Percentiles rank a stretch among this genome's conserved stretches.
Evolutionary conservation across 2,797 vertebrate genomes (phyloP).

Genomic region (Eupleurogrammus muticus): DNA sequence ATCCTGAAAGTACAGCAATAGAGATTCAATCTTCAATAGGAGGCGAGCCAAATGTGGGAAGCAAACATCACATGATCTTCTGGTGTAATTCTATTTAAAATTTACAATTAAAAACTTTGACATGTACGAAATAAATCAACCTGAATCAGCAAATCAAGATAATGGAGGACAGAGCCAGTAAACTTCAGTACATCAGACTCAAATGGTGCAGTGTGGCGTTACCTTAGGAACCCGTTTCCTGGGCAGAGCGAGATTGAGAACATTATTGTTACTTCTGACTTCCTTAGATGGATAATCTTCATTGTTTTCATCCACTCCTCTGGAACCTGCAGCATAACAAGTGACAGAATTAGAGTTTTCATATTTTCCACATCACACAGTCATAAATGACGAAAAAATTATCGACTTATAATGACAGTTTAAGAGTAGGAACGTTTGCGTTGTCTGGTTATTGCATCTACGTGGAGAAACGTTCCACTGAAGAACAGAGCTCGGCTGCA

Average conservation of each 20-base stretch:
- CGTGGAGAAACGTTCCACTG: slow-evolving; percentile 14
- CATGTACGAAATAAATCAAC: not conserved
- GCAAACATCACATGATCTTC: too few relatives aligned
- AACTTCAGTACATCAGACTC: slow-evolving; percentile 6
- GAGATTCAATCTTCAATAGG: slow-evolving; percentile 1
- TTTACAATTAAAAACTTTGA: not conserved
- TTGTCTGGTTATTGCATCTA: slow-evolving; percentile 3
- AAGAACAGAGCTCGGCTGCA: slow-evolving; percentile 14
- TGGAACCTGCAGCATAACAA: slow-evolving; percentile 84
- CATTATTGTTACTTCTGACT: slow-evolving; percentile 86
- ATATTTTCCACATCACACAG: slow-evolving; percentile 41
- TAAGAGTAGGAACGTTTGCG: slow-evolving; percentile 8
- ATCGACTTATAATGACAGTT: slow-evolving; percentile 28
- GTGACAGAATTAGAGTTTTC: slow-evolving; percentile 47
- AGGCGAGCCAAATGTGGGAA: not conserved
- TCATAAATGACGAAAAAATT: slow-evolving; percentile 43
- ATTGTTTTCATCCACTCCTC: slow-evolving; percentile 86
- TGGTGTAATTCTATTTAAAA: too few relatives aligned
- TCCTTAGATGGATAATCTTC: slow-evolving; percentile 83
- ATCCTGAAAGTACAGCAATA: slow-evolving; percentile 78
- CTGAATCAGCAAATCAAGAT: slow-evolving; percentile 1
- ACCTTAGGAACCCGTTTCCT: slow-evolving; percentile 97
- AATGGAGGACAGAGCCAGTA: slow-evolving; percentile 2
- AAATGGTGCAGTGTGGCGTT: slow-evolving; percentile 34
- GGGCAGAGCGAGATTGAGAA: slow-evolving; percentile 87